phyloP scores from a whole-genome alignment of 1,140 invertebrate genomes.

The Trichoplusia ni region DNA sequence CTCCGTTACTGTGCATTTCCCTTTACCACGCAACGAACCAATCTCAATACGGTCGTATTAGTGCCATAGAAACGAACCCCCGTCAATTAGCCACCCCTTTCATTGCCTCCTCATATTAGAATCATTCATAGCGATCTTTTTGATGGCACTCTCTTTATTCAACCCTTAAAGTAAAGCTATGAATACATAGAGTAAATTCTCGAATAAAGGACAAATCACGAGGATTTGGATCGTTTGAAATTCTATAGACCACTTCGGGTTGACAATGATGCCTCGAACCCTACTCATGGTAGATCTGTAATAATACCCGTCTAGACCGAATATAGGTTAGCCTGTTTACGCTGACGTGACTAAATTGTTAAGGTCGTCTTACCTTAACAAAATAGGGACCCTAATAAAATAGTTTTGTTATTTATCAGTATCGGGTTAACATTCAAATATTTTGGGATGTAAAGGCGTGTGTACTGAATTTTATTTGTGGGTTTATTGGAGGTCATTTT shows the following conservation, averaged over 20 bases:
- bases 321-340: conserved; percentile 18
- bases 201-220: not conserved
- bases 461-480: too few species aligned
- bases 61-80: not conserved
- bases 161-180: not conserved
- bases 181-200: conserved; percentile 9
- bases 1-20: not conserved
- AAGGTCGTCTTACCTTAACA: conserved; percentile 7
- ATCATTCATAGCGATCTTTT: conserved; percentile 12
- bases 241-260: conserved; percentile 27
- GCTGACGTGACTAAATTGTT: conserved; percentile 34
- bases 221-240: conserved; percentile 31
- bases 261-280: conserved; percentile 26
- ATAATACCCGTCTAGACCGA: conserved; percentile 34
- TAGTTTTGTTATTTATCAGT: conserved; percentile 13
- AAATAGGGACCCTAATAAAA: conserved; percentile 4
- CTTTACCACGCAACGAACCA: not conserved
- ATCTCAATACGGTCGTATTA: not conserved
- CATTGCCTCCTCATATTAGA: conserved; percentile 6
- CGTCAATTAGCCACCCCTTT: conserved; percentile 17
- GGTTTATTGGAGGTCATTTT: too few species aligned
- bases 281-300: conserved; percentile 35
- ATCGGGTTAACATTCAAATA: too few species aligned
- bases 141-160: conserved; percentile 10
- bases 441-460: not conserved